Conservation (phyloP, 2,797 vertebrate species). For the Ataeniobius toweri region DNA sequence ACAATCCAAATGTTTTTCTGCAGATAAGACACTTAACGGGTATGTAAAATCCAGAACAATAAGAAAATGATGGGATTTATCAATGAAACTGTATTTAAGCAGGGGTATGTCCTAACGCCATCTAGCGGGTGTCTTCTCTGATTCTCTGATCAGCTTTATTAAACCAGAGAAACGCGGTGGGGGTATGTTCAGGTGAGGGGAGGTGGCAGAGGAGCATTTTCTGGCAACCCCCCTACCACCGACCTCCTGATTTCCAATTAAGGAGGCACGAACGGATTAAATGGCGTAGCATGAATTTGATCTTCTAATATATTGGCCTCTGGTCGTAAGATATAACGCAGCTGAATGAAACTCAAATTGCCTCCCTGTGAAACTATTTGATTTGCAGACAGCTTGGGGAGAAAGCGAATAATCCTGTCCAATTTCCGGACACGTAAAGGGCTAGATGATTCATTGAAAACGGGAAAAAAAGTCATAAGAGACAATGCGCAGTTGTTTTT, state of each 20-base stretch:
- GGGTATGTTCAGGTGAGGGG: neutral
- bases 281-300: constrained; percentile 6
- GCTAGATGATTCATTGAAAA: constrained; percentile 46
- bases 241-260: constrained; percentile 38
- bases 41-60: constrained; percentile 54
- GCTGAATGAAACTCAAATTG: constrained; percentile 35
- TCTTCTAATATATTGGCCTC: constrained; percentile 25
- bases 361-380: constrained; percentile 49
- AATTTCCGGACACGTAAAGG: constrained; percentile 52
- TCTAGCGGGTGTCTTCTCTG: constrained; percentile 63
- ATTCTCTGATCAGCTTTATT: constrained; percentile 28
- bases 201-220: neutral
- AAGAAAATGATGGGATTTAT: constrained; percentile 64
- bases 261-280: constrained; percentile 27
- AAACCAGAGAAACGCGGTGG: neutral
- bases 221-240: constrained; percentile 4
- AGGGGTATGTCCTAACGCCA: constrained; percentile 63
- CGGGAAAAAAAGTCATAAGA: constrained; percentile 11
- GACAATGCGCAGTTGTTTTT: constrained; percentile 31
- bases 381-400: constrained; percentile 37
- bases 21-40: constrained; percentile 49
- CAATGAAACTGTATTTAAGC: constrained; percentile 37
- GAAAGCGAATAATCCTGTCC: constrained; percentile 42
- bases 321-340: constrained; percentile 7
- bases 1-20: constrained; percentile 4